A percentile compares a stretch with the other conserved stretches of the same genome.
Conservation (phyloP, 2,113 vertebrate species). For the mouse (Mus musculus) region GRCm39 chr7:105478001-105478500, state of each 20-base stretch:
- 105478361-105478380: background rate
- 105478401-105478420: conserved; percentile 70
- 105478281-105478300: conserved; percentile 72
- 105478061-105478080: conserved; percentile 79
- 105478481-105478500: conserved; percentile 52
- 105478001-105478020: conserved; percentile 73
- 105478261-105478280: conserved; percentile 4
- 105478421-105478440: accelerated
- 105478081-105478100: conserved; percentile 74
- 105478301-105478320: conserved; percentile 72
- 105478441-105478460: conserved; percentile 71
- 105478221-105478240: conserved; percentile 52
- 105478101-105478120: conserved; percentile 69
- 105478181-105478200: background rate
- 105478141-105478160: background rate
- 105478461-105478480: conserved; percentile 82
- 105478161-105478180: background rate
- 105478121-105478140: conserved; percentile 42
- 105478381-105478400: conserved; percentile 64
- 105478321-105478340: conserved; percentile 39
- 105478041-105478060: conserved; percentile 75
- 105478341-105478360: conserved; percentile 51
- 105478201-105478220: conserved; percentile 59
- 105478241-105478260: background rate
- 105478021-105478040: conserved; percentile 32